Evolutionary conservation across 92 coral and sea anemone genomes (phyloP), one percentile per base, ranked within the genome.

Genomic region (Montipora capitata): DNA sequence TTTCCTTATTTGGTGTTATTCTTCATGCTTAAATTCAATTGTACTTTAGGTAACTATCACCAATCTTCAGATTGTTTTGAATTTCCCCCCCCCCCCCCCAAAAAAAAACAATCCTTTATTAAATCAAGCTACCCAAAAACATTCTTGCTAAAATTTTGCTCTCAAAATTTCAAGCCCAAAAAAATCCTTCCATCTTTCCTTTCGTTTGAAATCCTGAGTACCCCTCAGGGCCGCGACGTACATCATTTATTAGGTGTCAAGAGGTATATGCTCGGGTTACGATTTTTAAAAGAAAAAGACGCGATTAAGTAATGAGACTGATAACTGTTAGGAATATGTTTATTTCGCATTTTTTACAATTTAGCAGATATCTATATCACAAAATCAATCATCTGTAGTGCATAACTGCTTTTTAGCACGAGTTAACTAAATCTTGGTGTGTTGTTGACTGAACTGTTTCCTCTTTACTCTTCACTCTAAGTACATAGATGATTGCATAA

Each of bases 81-180:
- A 27, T 27, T 20, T 1, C 35, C 35, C 35, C 35, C 1, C 35
- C 35, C 35, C 27, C 27, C 35, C 35, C 35, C 35, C 35, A 0
- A 27, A 27, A 0, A 27, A 27, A 27, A n/a, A n/a, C n/a, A 27
- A 20, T 20, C 35, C 35, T 27, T 1, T 27, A 27, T 27, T 27
- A 27, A 27, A 27, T 27, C 35, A 27, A 27, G 35, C 35, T 27
- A 27, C 35, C 35, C 35, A 27, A 27, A 27, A 27, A 27, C 35
- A 27, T 27, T 27, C 35, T 27, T 57, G 63, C 63, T 57, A 57
- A 57, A 57, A 57, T 57, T 57, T 57, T 57, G 13, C 63, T 57
- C 63, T 57, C 63, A 57, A 57, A 57, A 57, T 57, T 57, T 57
- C 63, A 57, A 57, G n/a, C 63, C 63, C 63, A 57, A 57, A 57